phyloP scores from a whole-genome alignment of 2,797 vertebrate species.

The Falco berigora region DNA sequence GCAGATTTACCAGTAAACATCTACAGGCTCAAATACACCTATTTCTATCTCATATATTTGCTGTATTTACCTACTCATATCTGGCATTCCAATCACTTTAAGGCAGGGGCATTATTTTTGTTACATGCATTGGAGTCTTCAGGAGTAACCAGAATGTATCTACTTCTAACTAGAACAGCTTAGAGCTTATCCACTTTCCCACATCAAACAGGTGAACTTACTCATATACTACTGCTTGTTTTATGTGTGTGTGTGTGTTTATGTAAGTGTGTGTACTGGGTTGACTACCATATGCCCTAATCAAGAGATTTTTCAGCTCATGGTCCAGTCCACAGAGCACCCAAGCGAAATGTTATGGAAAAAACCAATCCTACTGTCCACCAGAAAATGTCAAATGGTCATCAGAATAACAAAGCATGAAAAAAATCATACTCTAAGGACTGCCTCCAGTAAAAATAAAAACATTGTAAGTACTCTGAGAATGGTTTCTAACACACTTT shows the following conservation, averaged over 20 bases:
- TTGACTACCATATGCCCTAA: not conserved
- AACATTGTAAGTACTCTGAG: not conserved
- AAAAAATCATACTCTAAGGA: not conserved
- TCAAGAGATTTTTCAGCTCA: not conserved
- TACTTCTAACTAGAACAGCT: not conserved
- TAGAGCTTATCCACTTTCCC: not conserved
- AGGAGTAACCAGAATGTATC: not conserved
- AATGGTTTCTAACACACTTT: not conserved
- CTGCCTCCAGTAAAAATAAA: not conserved
- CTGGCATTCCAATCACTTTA: not conserved
- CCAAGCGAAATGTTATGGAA: not conserved
- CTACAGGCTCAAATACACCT: not conserved
- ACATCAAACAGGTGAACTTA: not conserved
- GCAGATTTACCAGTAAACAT: not conserved
- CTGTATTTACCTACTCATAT: not conserved
- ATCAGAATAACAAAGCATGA: not conserved
- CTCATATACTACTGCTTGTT: not conserved
- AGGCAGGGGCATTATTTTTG: not conserved
- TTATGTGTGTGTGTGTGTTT: not conserved
- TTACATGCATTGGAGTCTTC: not conserved
- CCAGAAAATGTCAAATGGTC: not conserved
- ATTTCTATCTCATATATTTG: not conserved
- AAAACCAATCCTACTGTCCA: not conserved
- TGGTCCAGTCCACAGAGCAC: not conserved
- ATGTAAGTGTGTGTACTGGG: not conserved